phyloP scores from a whole-genome alignment of 92 coral and sea anemone genomes.

The Siderastrea radians region DNA sequence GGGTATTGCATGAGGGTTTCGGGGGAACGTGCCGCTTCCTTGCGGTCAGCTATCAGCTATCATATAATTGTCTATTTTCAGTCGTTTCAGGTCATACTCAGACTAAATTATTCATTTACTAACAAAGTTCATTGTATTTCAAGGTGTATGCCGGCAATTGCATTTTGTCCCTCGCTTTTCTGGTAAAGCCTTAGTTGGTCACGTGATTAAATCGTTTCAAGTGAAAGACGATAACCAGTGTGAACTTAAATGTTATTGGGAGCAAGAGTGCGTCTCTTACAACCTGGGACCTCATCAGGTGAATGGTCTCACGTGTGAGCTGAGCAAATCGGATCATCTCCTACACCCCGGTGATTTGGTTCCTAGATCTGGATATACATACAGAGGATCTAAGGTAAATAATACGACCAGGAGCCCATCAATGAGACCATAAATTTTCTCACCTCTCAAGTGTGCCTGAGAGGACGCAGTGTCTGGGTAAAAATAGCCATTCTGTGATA shows the following conservation, averaged over 20 bases:
- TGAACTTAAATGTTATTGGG: conserved; percentile 15
- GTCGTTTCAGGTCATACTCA: too few species aligned
- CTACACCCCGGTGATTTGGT: conserved; percentile 38
- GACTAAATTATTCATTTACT: too few species aligned
- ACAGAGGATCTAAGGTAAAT: conserved; percentile 28
- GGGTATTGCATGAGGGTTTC: too few species aligned
- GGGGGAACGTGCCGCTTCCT: too few species aligned
- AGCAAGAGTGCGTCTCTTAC: conserved; percentile 27
- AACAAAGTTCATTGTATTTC: background rate
- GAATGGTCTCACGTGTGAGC: conserved; percentile 35
- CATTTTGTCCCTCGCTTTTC: background rate
- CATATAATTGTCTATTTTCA: too few species aligned
- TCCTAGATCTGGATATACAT: conserved; percentile 19
- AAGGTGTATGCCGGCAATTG: conserved; percentile 13
- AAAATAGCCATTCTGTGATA: too few species aligned
- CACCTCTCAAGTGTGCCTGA: too few species aligned
- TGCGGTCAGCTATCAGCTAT: too few species aligned
- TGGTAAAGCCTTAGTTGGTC: conserved; percentile 32
- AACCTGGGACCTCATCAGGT: conserved; percentile 33
- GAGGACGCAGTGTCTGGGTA: too few species aligned
- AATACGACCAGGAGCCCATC: background rate
- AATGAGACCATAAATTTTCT: too few species aligned
- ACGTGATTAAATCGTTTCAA: conserved; percentile 22
- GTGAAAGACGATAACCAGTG: conserved; percentile 19
- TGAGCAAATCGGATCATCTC: conserved; percentile 49